Evolutionary conservation across 2,113 vertebrate species (phyloP), one percentile per base, ranked within the genome.

Genomic region (Acinonyx jubatus): DNA sequence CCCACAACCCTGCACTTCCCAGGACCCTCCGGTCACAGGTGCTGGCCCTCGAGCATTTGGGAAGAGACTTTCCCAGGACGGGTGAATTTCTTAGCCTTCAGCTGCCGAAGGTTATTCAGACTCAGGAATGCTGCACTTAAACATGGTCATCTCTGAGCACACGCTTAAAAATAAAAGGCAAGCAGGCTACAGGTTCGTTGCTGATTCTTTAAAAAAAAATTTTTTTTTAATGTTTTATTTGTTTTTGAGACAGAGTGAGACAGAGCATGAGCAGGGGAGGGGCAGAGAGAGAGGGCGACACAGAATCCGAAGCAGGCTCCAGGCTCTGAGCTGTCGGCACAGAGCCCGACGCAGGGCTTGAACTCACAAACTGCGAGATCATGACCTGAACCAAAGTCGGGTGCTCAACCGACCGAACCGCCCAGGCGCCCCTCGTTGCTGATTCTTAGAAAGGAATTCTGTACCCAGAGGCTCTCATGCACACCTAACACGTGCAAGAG

Each of bases 21-120:
- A 3, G 31, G 19, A 13, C 13, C 18, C 7, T 18, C 18, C 0
- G 1, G 5, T 48, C 83, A 29, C 65, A 33, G 25, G 63, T 31
- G 90, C 19, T 2, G 61, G 85, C 45, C 38, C 7, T 71, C 7
- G 79, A 61, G 31, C 21, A 1, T 89, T 78, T 52, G 33, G 19
- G 84, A 78, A 29, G 69, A 50, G 81, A 12, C 74, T 91, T 36
- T 29, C 94, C 82, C 50, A 1, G 78, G 61, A 48, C 50, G 15
- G 10, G 71, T 96, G 65, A 66, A 78, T 73, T 93, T 97, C 57
- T 82, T 55, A 21, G 48, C 65, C n/a, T 83, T 92, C 57, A 71
- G 45, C 65, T 95, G 83, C 87, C 87, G 92, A 90, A 83, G 21
- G 45, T 45, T 92, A 68, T 71, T 93, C 80, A 73, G 36, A 84